Evolutionary conservation across 2,113 vertebrate genomes (phyloP).

Genomic region (Dipodomys merriami): DNA sequence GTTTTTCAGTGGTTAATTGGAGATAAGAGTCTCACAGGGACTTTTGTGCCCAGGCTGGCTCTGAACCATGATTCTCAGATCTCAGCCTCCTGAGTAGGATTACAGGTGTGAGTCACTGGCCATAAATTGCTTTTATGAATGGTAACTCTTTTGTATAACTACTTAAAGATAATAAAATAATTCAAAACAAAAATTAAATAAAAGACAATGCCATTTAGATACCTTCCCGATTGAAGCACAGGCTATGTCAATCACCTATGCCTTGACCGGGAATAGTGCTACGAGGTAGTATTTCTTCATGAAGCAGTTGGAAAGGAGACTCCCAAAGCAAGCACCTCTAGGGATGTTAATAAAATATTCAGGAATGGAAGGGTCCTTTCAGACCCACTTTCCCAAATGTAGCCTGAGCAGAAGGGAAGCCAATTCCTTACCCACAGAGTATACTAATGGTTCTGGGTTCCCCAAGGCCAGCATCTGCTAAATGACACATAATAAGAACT

Average conservation of each 20-base stretch:
- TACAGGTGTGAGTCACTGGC: no score
- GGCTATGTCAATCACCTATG: not conserved
- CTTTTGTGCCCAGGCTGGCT: no score
- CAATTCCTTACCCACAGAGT: not conserved
- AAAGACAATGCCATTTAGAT: not conserved
- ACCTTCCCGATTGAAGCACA: not conserved
- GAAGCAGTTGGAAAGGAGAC: constrained; percentile 5
- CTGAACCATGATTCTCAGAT: no score
- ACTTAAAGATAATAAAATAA: no score
- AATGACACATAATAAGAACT: not conserved
- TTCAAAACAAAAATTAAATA: not conserved
- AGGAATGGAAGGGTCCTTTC: not conserved
- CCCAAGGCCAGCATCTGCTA: not conserved
- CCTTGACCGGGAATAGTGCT: not conserved
- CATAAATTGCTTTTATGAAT: no score
- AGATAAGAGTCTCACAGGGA: no score
- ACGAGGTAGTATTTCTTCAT: not conserved
- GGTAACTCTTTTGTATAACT: no score
- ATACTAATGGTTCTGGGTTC: not conserved
- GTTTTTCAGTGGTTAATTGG: no score
- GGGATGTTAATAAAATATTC: not conserved
- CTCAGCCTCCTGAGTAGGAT: no score
- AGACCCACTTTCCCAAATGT: not conserved
- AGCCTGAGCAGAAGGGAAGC: not conserved
- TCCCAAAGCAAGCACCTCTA: not conserved